Evolutionary conservation across 2,888 invertebrate genomes (phyloP).

Genomic region (Tinea trinotella): DNA sequence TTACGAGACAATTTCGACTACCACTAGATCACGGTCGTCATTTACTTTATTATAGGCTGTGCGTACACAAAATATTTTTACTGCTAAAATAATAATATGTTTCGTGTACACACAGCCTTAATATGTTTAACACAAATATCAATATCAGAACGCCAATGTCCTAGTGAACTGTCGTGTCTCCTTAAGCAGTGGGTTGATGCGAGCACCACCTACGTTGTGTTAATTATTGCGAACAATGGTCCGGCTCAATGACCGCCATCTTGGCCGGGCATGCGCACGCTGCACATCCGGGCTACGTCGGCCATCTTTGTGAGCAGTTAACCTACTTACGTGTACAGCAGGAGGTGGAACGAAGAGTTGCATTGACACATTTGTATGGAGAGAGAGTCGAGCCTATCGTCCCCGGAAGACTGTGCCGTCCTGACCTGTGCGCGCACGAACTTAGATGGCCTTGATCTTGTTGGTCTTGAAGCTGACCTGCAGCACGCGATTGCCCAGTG

Average conservation of each 20-base stretch:
- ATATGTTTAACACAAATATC: too few relatives aligned
- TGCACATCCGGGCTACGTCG: not conserved
- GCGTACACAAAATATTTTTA: not conserved
- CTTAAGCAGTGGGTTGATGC: not conserved
- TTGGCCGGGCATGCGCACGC: not conserved
- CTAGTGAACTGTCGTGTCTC: not conserved
- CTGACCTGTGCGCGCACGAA: conserved; percentile 46
- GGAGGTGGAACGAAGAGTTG: conserved; percentile 56
- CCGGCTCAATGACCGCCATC: not conserved
- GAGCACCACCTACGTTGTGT: not conserved
- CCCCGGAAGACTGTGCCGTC: conserved; percentile 51
- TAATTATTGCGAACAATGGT: conserved; percentile 5
- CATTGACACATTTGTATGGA: conserved; percentile 26
- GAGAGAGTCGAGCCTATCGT: conserved; percentile 47
- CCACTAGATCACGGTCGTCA: too few relatives aligned
- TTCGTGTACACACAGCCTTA: conserved; percentile 29
- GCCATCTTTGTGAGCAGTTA: conserved; percentile 34
- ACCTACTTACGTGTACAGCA: conserved; percentile 48
- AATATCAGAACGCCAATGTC: too few relatives aligned
- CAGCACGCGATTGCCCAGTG: conserved; percentile 89
- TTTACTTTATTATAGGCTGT: not conserved
- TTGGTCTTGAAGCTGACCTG: conserved; percentile 95
- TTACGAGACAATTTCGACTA: too few relatives aligned
- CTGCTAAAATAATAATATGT: not conserved
- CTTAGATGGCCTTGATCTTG: conserved; percentile 81